Evolutionary conservation across 2,888 invertebrate species (phyloP).

Genomic region (Cheilosia vernalis): DNA sequence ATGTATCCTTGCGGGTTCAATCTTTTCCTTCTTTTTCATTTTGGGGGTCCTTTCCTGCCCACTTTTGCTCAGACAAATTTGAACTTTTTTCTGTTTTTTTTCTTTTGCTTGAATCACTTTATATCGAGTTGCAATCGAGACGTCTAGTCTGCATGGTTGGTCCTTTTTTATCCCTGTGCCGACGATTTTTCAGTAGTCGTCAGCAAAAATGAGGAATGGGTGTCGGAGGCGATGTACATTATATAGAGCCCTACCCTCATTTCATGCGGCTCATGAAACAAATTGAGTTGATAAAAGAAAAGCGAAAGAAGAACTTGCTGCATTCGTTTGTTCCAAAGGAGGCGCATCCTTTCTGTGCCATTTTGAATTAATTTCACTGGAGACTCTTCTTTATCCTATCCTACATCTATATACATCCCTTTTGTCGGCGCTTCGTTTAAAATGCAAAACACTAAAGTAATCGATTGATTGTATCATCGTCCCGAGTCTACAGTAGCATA

Average conservation of each 20-base stretch:
- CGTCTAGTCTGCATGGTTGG: conserved; percentile 69
- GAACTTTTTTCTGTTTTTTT: neutral
- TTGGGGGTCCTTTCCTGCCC: neutral
- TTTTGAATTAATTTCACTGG: conserved; percentile 71
- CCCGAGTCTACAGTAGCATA: conserved; percentile 47
- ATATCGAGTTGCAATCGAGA: conserved; percentile 74
- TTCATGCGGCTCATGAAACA: conserved; percentile 75
- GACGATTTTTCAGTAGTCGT: conserved; percentile 46
- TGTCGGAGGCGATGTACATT: conserved; percentile 3
- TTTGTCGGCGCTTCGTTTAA: conserved; percentile 71
- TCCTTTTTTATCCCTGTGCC: conserved; percentile 36
- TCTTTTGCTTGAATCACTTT: conserved; percentile 56
- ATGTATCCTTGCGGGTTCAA: conserved; percentile 68
- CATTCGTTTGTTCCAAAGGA: conserved; percentile 47
- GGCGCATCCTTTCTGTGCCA: conserved; percentile 64
- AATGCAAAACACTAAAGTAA: conserved; percentile 72
- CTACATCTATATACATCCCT: conserved; percentile 8
- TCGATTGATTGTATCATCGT: conserved; percentile 71
- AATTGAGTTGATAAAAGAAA: conserved; percentile 72
- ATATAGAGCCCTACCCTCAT: conserved; percentile 48
- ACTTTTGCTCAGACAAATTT: conserved; percentile 14
- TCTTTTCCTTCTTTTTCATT: conserved; percentile 21
- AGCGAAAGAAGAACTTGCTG: conserved; percentile 54
- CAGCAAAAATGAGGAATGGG: conserved; percentile 61
- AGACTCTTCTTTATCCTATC: neutral